Conservation (phyloP, 2,113 vertebrate genomes). For the Puntigrus tetrazona region DNA sequence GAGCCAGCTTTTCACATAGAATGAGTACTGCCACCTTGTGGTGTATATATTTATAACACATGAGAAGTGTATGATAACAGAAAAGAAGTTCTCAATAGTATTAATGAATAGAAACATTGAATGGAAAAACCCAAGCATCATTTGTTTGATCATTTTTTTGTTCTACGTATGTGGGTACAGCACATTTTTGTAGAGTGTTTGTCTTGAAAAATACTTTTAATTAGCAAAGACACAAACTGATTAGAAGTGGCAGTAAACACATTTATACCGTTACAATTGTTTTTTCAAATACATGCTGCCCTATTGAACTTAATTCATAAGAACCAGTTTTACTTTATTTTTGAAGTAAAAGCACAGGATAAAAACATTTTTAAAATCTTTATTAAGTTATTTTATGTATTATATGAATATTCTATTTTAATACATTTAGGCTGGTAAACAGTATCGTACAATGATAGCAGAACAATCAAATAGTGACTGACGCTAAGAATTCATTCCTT, state of each 20-base stretch:
- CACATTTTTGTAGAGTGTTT: too few relatives aligned
- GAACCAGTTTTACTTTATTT: too few relatives aligned
- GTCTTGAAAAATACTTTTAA: neutral
- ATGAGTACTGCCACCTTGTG: constrained; percentile 49
- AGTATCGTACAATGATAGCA: neutral
- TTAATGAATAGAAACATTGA: neutral
- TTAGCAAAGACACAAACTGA: neutral
- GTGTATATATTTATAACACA: neutral
- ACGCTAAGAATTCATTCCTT: neutral
- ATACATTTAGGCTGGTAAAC: neutral
- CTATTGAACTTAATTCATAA: too few relatives aligned
- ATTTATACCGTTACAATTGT: neutral
- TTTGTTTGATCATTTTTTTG: neutral
- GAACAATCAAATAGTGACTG: neutral
- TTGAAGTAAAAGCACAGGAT: too few relatives aligned
- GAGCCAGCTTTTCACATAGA: neutral
- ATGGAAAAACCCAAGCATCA: neutral
- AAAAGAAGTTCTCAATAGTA: too few relatives aligned
- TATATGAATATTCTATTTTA: neutral
- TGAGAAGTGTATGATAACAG: too few relatives aligned
- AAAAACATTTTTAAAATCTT: neutral
- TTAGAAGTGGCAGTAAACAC: neutral
- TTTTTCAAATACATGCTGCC: neutral
- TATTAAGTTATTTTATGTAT: neutral
- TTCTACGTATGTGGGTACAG: too few relatives aligned